A percentile compares a stretch with the other conserved stretches of the same genome.
phyloP scores from a whole-genome alignment of 2,113 vertebrate genomes.

The Phalacrocorax brasilianus region DNA sequence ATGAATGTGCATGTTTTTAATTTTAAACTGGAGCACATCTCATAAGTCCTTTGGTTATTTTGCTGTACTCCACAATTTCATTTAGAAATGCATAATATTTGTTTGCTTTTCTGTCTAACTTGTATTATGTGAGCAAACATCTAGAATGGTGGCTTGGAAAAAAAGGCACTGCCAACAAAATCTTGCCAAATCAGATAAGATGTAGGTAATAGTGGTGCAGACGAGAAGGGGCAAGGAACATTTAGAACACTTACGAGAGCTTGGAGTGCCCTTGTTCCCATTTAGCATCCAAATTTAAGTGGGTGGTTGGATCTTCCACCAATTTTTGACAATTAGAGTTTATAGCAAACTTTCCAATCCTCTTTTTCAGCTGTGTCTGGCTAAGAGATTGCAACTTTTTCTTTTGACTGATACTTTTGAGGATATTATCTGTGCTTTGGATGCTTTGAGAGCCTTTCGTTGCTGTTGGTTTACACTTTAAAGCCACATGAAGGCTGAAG shows the following conservation, averaged over 20 bases:
- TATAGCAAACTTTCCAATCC: neutral
- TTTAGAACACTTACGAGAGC: neutral
- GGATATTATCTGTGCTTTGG: neutral
- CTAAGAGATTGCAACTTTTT: neutral
- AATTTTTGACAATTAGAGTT: neutral
- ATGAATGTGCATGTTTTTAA: neutral
- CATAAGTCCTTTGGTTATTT: neutral
- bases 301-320: neutral
- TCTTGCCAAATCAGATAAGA: neutral
- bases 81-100: neutral
- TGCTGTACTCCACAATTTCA: neutral
- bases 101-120: neutral
- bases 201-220: rapidly evolving
- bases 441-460: neutral
- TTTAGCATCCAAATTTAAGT: neutral
- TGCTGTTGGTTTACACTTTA: neutral
- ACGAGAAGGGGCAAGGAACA: neutral
- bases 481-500: neutral
- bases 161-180: neutral
- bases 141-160: neutral
- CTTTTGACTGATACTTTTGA: neutral
- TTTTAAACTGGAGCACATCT: neutral
- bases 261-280: neutral
- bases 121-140: neutral
- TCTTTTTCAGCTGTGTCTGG: neutral